phyloP scores from a whole-genome alignment of 2,888 invertebrate species.

The Synergus japonicus region DNA sequence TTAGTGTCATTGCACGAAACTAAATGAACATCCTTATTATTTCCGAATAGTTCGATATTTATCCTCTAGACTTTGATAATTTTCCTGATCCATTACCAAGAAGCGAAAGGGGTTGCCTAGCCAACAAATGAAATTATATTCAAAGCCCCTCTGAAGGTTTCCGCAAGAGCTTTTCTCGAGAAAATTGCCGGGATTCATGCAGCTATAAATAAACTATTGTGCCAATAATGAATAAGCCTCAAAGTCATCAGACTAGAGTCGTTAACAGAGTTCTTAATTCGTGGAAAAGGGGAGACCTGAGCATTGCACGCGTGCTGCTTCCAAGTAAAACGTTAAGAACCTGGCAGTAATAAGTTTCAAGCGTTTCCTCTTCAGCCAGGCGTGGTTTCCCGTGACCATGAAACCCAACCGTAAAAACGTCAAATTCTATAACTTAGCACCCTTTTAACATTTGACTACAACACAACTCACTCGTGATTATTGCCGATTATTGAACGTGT shows the following conservation, averaged over 20 bases:
- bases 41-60: not conserved
- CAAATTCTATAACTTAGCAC: conserved; percentile 50
- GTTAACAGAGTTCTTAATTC: conserved; percentile 9
- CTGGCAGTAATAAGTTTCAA: conserved; percentile 58
- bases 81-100: not conserved
- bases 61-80: not conserved
- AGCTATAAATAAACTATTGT: conserved; percentile 3
- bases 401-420: conserved; percentile 50
- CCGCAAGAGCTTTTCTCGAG: not conserved
- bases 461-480: conserved; percentile 59
- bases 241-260: conserved; percentile 17
- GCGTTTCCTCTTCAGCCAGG: conserved; percentile 54
- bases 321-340: conserved; percentile 54
- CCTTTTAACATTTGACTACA: conserved; percentile 56
- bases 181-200: not conserved
- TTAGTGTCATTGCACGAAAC: conserved; percentile 35
- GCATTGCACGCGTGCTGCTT: conserved; percentile 33
- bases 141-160: not conserved
- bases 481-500: conserved; percentile 41
- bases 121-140: not conserved
- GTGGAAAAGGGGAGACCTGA: conserved; percentile 34
- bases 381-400: conserved; percentile 44
- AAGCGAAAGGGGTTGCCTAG: not conserved
- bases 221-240: not conserved
- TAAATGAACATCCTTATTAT: not conserved